Percentiles rank a stretch among this genome's conserved stretches.
phyloP scores from a whole-genome alignment of 2,888 invertebrate species.

The Clistopyga incitator region DNA sequence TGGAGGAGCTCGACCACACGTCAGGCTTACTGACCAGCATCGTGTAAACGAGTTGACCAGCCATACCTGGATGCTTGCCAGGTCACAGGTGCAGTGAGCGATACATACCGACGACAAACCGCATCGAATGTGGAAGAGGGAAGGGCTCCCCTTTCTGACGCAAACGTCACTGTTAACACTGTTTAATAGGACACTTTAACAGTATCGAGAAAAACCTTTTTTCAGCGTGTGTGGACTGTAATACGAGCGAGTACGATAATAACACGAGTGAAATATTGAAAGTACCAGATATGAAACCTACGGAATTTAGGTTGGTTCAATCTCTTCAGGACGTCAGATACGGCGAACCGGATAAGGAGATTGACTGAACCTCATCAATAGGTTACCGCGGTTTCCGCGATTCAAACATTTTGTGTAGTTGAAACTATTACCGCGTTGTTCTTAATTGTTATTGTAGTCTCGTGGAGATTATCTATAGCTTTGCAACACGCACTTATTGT shows the following conservation, averaged over 20 bases:
- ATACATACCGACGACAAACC: slow-evolving; percentile 33
- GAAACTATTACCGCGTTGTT: background rate
- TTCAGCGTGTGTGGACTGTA: no score
- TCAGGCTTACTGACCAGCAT: slow-evolving; percentile 23
- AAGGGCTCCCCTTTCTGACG: slow-evolving; percentile 5
- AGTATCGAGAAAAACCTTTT: background rate
- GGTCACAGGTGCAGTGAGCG: slow-evolving; percentile 52
- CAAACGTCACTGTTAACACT: background rate
- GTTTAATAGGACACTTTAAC: background rate
- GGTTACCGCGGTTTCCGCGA: background rate
- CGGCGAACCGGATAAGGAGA: background rate
- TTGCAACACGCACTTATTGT: background rate
- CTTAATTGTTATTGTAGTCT: background rate
- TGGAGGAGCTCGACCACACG: slow-evolving; percentile 26
- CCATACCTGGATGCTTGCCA: slow-evolving; percentile 56
- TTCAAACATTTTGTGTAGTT: background rate
- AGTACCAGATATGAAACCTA: no score
- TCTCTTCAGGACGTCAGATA: background rate
- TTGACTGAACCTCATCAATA: background rate
- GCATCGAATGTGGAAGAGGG: background rate
- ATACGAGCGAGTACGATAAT: no score
- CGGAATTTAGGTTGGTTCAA: no score
- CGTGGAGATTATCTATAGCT: background rate
- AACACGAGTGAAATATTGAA: no score
- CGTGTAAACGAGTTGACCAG: slow-evolving; percentile 52